Evolutionary conservation across 2,797 vertebrate genomes (phyloP), one percentile per base, ranked within the genome.

Genomic region (Onychomys arenicola): DNA sequence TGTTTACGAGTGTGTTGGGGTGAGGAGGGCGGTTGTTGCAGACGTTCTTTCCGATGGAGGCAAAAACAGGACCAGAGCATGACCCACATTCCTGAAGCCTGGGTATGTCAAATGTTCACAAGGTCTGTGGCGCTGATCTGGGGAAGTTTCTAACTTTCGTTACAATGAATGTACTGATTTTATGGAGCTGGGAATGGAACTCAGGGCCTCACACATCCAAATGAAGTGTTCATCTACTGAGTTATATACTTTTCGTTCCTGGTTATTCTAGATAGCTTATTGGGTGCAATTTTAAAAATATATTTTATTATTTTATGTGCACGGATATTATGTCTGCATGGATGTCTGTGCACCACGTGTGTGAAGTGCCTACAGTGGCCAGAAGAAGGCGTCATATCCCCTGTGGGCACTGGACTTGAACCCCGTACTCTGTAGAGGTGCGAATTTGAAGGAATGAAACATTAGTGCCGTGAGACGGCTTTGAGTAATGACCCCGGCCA

Each of bases 21-120:
- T 19, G 10, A 8, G 29, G 75, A 17, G 73, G 29, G 19, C 7
- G 17, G 34, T 75, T 12, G 88, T 11, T 14, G 61, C 80, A 49
- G 73, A 82, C 57, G 17, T 92, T 93, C 81, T 61, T 95, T 92
- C 82, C 92, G 63, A 77, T 10, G 83, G 85, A 14, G 19, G 34
- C 88, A 29, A 9, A 75, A 71, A 69, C 75, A 76, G 8, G 67
- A 12, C 34, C n/a, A 0, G 40, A 34, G 5, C 23, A 3, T 5
- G 40, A 59, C 2, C 49, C 21, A 49, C 40, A 0, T 77, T 84
- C 55, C n/a, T 11, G 8, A 19, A 14, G 32, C 85, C 4, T 4
- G 3, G 80, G 49, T 34, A 25, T 49, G 29, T 6, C 2, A 40
- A 14, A 61, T 34, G 67, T 76, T 32, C 67, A 7, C 82, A 52